A percentile compares a stretch with the other conserved stretches of the same genome.
Conservation (phyloP, 2,113 vertebrate genomes). For the Pandion haliaetus region DNA sequence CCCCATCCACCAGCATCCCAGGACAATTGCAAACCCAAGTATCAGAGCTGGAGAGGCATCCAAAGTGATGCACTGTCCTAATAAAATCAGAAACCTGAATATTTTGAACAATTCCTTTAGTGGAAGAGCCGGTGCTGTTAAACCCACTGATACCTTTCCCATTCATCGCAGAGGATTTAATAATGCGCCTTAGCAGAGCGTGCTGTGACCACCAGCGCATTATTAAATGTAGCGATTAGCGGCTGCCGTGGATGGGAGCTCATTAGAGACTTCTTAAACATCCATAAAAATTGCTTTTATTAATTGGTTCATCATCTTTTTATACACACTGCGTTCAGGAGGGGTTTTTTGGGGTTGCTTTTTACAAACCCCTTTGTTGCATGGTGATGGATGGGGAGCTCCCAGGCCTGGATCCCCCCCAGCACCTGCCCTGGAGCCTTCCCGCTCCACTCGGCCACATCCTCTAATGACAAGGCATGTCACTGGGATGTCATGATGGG, state of each 20-base stretch:
- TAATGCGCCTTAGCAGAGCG: neutral
- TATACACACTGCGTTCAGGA: accelerated
- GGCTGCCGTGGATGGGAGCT: neutral
- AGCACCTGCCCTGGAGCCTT: accelerated
- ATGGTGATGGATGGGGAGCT: neutral
- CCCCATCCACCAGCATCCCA: accelerated
- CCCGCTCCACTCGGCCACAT: accelerated
- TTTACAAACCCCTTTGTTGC: neutral
- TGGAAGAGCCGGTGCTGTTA: accelerated
- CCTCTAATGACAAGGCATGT: accelerated
- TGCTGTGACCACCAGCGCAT: neutral
- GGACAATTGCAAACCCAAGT: accelerated
- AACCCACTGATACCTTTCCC: neutral
- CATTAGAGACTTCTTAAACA: neutral
- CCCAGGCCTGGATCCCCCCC: neutral
- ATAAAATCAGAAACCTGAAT: neutral
- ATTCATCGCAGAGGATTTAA: neutral
- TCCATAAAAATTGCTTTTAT: neutral
- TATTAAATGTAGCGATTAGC: neutral
- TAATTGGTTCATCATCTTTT: neutral
- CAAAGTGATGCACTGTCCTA: accelerated
- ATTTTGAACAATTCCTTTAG: neutral
- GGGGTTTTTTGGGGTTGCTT: neutral
- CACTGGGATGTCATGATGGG: accelerated
- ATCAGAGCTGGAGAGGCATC: accelerated